phyloP scores from a whole-genome alignment of 2,888 invertebrate species.

The Melanophora roralis region DNA sequence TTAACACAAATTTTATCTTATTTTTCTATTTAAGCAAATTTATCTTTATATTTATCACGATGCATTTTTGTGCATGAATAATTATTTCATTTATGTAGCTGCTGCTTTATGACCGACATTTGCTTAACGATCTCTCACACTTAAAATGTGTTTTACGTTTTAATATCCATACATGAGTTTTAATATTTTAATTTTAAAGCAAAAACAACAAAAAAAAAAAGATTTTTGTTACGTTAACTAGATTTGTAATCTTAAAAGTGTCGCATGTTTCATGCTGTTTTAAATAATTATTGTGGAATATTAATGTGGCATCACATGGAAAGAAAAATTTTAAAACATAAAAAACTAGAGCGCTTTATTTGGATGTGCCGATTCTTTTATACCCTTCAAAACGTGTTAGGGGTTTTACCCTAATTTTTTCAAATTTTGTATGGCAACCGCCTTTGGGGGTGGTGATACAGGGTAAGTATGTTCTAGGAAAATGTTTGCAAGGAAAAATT shows the following conservation, averaged over 20 bases:
- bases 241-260: slow-evolving; percentile 38
- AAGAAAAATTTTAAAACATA: neutral
- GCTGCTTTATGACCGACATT: slow-evolving; percentile 28
- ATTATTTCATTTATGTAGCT: slow-evolving; percentile 11
- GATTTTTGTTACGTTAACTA: neutral
- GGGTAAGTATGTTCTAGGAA: no score
- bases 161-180: neutral
- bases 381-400: no score
- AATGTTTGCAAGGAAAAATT: no score
- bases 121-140: slow-evolving; percentile 2
- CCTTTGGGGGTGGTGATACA: no score
- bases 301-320: slow-evolving; percentile 26
- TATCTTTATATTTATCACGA: neutral
- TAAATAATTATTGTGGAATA: slow-evolving; percentile 46
- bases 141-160: neutral
- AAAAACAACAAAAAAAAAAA: neutral
- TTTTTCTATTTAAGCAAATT: neutral
- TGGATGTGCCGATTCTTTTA: no score
- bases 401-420: no score
- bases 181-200: neutral
- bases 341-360: no score
- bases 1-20: neutral
- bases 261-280: slow-evolving; percentile 34
- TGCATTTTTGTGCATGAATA: slow-evolving; percentile 5
- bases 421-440: no score